Evolutionary conservation across 2,888 invertebrate species (phyloP), one percentile per base, ranked within the genome.

Genomic region (Cataglyphis livida): DNA sequence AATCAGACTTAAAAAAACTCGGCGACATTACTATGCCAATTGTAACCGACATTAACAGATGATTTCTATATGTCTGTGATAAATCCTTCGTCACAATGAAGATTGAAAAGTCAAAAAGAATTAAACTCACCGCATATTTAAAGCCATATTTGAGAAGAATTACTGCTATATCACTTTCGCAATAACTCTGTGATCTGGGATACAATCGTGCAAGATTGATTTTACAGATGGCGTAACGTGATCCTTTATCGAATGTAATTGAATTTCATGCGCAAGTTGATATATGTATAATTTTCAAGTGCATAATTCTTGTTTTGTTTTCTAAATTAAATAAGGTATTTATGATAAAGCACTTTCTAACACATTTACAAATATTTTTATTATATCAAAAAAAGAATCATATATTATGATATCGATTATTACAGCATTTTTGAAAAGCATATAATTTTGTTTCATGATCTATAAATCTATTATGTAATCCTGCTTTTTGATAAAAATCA

Each of bases 111-210:
- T 64, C 70, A 83, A 71, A 84, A 90, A 84, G 81, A 79, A 89
- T 74, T 79, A 70, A 71, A 90, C 92, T 92, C 84, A 92, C 93
- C 91, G 91, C 85, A 91, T 85, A 71, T 88, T 88, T 85, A 92
- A 86, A 88, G 92, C 92, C 92, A 92, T 92, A 90, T 91, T 92
- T 51, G 51, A n/a, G 90, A 85, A 83, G 84, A 86, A 78, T 82
- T 81, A 64, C 74, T 79, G 51, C 81, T 68, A 84, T 81, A 71
- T 78, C 18, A n/a, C 79, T 59, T 64, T 89, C 81, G 64, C 59
- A 41, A 73, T 83, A 78, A 86, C 79, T 83, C 79, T 6, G 9
- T n/a, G 59, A 73, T 70, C 28, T 28, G 28, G 28, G 28, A 28
- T 25, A 28, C 28, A 28, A 44, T 73, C 59, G 25, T 59, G 25